Base-by-base conservation (phyloP, 2,888 invertebrate genomes). In the Yponomeuta evonymella region DNA sequence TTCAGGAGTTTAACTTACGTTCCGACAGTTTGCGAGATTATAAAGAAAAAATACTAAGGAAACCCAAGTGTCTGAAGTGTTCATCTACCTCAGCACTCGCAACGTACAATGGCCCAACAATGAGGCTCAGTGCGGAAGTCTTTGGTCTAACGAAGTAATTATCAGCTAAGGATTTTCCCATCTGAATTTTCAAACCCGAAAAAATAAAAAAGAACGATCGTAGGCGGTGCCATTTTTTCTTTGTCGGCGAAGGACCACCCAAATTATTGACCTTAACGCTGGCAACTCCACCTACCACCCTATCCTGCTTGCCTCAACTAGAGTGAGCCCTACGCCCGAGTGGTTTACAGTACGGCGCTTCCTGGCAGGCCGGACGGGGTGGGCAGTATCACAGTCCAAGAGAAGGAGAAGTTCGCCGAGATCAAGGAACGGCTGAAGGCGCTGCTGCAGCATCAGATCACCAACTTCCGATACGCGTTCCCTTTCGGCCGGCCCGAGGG, bases 401-500 rank as follows among this genome's bases (percentile, higher is more conserved):
- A 99, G 88, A 98, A 98, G 88, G 98, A 98, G 82, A 98, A 97
- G 86, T 99, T 99, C 86, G 97, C 98, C 74, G 98, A 98, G 86
- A 97, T 99, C 82, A 99, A 99, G 88, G 99, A 99, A 83, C 94
- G 99, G 74, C 93, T 99, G 76, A 95, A 98, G 81, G 95, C 97
- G 79, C 93, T 99, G 75, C 93, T 99, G 76, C 99, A 99, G 90
- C 96, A 98, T 89, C 99, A 99, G 94, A 99, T 99, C 81, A 99
- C 99, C 43, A 98, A 99, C 94, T 99, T 99, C 93, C 96, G 98
- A 91, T 99, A 96, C 85, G 98, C 98, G 84, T 99, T 99, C 93
- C 99, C 99, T 74, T 99, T 99, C 87, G 99, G 99, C 74, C 94
- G 99, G 79, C 99, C 99, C 9, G 99, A 99, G 88, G 99, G 99